phyloP scores from a whole-genome alignment of 1,140 invertebrate species.

The Atta texana region DNA sequence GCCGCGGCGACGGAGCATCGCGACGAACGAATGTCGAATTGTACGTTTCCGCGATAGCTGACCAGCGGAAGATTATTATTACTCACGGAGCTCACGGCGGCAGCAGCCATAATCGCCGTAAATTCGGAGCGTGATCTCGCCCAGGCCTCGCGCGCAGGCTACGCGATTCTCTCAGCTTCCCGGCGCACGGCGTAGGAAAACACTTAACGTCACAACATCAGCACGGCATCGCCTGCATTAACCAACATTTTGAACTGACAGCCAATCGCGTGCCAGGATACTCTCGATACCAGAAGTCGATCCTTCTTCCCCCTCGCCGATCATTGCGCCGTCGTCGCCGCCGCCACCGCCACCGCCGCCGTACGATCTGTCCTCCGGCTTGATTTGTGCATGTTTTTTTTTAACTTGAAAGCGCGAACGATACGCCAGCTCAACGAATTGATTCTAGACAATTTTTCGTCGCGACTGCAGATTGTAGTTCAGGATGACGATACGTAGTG shows the following conservation, averaged over 20 bases:
- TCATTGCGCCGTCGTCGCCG: no score
- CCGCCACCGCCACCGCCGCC: no score
- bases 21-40: background rate
- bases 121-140: conserved; percentile 50
- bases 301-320: conserved; percentile 30
- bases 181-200: conserved; percentile 74
- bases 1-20: background rate
- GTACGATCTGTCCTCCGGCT: background rate
- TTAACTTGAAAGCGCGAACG: conserved; percentile 15
- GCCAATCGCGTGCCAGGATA: conserved; percentile 76
- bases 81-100: conserved; percentile 82
- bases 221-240: conserved; percentile 81
- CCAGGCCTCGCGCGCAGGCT: conserved; percentile 49
- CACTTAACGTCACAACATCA: conserved; percentile 83
- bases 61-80: conserved; percentile 64
- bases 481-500: conserved; percentile 9
- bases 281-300: conserved; percentile 74
- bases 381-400: conserved; percentile 34
- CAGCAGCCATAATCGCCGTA: conserved; percentile 77
- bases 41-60: conserved; percentile 1
- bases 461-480: background rate
- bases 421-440: background rate
- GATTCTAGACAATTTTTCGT: background rate
- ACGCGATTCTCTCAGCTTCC: conserved; percentile 54
- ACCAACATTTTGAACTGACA: conserved; percentile 85